phyloP scores from a whole-genome alignment of 2,113 vertebrate species.

The Pituophis catenifer region DNA sequence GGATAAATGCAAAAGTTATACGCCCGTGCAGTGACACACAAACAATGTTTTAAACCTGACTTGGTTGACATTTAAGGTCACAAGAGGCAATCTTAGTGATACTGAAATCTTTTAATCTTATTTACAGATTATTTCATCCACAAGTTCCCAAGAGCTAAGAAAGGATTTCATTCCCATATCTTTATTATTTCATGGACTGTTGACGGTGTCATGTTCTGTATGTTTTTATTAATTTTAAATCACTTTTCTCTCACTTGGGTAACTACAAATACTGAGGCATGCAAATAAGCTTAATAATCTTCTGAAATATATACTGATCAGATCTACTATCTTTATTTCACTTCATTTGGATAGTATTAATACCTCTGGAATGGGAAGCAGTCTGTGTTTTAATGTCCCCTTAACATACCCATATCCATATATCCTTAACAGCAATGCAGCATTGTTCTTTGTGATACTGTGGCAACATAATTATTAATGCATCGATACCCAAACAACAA shows the following conservation, averaged over 20 bases:
- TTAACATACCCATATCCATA: background rate
- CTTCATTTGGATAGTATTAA: slow-evolving; percentile 53
- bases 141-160: slow-evolving; percentile 55
- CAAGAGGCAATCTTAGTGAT: slow-evolving; percentile 63
- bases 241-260: slow-evolving; percentile 32
- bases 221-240: slow-evolving; percentile 52
- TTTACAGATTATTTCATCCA: slow-evolving; percentile 68
- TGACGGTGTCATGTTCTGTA: slow-evolving; percentile 53
- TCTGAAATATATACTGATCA: slow-evolving; percentile 53
- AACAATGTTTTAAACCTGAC: slow-evolving; percentile 56
- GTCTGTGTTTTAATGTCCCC: background rate
- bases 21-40: background rate
- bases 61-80: slow-evolving; percentile 64
- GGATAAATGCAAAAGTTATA: slow-evolving; percentile 29
- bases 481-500: background rate
- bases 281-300: slow-evolving; percentile 33
- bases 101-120: slow-evolving; percentile 71
- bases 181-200: slow-evolving; percentile 68
- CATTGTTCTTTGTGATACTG: background rate
- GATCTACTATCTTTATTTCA: slow-evolving; percentile 34
- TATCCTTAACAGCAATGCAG: background rate
- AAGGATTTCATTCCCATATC: slow-evolving; percentile 67
- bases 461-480: background rate
- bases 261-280: slow-evolving; percentile 28
- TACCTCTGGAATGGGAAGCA: slow-evolving; percentile 14